Conservation (phyloP, 2,888 invertebrate species). For the Patella caerulea region DNA sequence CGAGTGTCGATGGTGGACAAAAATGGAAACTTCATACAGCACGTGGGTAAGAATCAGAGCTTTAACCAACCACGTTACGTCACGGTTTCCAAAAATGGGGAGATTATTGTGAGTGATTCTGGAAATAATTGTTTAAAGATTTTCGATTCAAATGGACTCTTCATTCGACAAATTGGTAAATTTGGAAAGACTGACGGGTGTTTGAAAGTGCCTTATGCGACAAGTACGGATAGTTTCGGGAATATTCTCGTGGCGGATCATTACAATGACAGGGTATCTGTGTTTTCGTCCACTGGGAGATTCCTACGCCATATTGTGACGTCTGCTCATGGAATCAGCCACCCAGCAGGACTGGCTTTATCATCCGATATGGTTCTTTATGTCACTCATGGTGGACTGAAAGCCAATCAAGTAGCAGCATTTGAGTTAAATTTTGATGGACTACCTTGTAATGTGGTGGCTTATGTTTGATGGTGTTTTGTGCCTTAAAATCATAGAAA, state of each 20-base stretch:
- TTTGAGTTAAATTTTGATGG: constrained; percentile 30
- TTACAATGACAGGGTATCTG: constrained; percentile 70
- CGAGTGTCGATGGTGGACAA: constrained; percentile 67
- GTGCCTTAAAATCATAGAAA: no score
- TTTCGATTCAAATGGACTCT: constrained; percentile 72
- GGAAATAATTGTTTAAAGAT: constrained; percentile 73
- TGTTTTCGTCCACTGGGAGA: constrained; percentile 52
- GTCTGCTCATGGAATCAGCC: constrained; percentile 38
- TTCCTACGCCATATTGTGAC: constrained; percentile 55
- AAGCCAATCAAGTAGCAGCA: constrained; percentile 44
- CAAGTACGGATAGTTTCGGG: constrained; percentile 72
- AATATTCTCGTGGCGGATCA: constrained; percentile 74
- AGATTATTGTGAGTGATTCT: constrained; percentile 73
- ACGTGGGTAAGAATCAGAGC: constrained; percentile 63
- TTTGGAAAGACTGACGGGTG: constrained; percentile 72
- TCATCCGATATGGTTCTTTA: constrained; percentile 41
- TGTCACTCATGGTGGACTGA: constrained; percentile 45
- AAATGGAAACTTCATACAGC: constrained; percentile 65
- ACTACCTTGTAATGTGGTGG: background rate
- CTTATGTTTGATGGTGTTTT: background rate
- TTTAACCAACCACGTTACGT: constrained; percentile 72
- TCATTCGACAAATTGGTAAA: constrained; percentile 71
- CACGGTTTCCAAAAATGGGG: constrained; percentile 69
- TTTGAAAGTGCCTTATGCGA: constrained; percentile 73
- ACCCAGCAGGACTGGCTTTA: constrained; percentile 48